Evolutionary conservation across 2,113 vertebrate species (phyloP).

Genomic region (Perca schrenkii): DNA sequence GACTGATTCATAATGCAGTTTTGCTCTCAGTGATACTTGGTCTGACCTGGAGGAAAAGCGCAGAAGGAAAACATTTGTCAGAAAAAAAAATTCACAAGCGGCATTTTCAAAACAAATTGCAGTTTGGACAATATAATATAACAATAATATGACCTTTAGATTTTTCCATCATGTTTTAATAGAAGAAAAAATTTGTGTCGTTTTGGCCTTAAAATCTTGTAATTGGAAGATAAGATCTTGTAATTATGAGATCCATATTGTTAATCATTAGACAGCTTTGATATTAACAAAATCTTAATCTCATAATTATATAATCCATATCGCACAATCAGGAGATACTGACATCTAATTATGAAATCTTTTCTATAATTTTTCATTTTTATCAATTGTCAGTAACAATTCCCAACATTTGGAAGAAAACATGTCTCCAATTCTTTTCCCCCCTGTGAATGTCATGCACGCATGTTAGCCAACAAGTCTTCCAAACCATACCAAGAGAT

Average conservation of each 20-base stretch:
- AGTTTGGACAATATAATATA: no score
- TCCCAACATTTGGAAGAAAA: no score
- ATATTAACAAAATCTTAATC: background rate
- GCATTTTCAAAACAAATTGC: background rate
- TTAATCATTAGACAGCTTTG: background rate
- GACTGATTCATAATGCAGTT: slow-evolving; percentile 19
- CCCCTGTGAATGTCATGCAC: no score
- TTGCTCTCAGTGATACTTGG: background rate
- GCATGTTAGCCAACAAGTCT: no score
- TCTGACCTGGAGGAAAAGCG: background rate
- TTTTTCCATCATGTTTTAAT: background rate
- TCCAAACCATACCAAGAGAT: no score
- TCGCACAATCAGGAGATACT: no score
- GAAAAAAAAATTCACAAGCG: background rate
- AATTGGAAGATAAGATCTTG: background rate
- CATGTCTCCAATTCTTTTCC: no score
- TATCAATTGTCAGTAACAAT: no score
- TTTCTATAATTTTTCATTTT: no score
- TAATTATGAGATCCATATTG: background rate
- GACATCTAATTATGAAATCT: background rate
- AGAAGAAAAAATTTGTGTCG: background rate
- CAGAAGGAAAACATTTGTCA: background rate
- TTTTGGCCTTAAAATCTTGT: background rate
- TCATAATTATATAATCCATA: background rate
- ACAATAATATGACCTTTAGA: background rate